Evolutionary conservation across 2,797 vertebrate genomes (phyloP).

Genomic region (Crocidura indochinensis): DNA sequence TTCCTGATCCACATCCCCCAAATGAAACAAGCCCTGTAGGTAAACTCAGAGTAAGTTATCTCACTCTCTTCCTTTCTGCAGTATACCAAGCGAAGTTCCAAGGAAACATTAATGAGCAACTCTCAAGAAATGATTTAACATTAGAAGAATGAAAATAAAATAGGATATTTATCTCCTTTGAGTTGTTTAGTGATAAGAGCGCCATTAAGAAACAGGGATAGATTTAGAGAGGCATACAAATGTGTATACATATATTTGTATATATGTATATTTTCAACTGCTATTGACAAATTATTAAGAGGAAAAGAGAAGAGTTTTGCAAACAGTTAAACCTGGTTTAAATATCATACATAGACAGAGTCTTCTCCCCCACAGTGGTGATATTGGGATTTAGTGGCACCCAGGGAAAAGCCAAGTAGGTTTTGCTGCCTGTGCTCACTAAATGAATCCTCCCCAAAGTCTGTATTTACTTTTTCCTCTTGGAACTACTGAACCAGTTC

Average conservation of each 20-base stretch:
- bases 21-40: not conserved
- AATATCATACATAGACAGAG: not conserved
- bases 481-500: not conserved
- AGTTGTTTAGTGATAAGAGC: constrained; percentile 56
- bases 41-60: not conserved
- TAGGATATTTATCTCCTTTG: constrained; percentile 32
- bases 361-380: not conserved
- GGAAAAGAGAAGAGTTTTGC: constrained; percentile 1
- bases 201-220: not conserved
- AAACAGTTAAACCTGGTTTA: constrained; percentile 14
- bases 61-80: constrained; percentile 24
- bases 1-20: too few relatives aligned
- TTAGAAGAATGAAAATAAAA: constrained; percentile 60
- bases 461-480: too few relatives aligned
- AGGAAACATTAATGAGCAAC: constrained; percentile 27
- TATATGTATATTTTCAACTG: not conserved
- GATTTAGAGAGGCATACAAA: not conserved
- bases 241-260: not conserved
- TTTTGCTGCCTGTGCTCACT: not conserved
- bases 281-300: constrained; percentile 3
- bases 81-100: not conserved
- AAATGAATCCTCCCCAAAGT: not conserved
- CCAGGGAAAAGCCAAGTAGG: constrained; percentile 6
- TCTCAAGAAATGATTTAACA: constrained; percentile 50
- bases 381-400: not conserved